Conservation (phyloP, 2,113 vertebrate genomes). For the Trematocara variabile region DNA sequence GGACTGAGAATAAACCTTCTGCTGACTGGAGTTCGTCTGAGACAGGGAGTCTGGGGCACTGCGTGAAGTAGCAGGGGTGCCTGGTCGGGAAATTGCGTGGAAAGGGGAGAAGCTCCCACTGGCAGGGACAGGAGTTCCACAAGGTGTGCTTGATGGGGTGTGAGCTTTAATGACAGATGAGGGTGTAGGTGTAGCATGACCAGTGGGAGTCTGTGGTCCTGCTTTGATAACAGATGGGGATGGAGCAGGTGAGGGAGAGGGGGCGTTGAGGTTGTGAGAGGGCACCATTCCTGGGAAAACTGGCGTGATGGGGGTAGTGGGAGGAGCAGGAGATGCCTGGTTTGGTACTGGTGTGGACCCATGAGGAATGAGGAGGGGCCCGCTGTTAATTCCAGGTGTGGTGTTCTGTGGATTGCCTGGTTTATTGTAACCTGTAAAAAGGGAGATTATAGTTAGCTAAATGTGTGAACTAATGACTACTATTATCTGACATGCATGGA, state of each 20-base stretch:
- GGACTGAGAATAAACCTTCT: slow-evolving; percentile 82
- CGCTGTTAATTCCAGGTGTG: slow-evolving; percentile 61
- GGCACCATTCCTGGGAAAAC: slow-evolving; percentile 86
- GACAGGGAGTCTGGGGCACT: slow-evolving; percentile 61
- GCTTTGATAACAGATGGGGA: slow-evolving; percentile 77
- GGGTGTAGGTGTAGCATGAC: slow-evolving; percentile 63
- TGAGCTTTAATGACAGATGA: slow-evolving; percentile 76
- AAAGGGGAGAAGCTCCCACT: slow-evolving; percentile 76
- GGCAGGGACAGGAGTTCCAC: slow-evolving; percentile 67
- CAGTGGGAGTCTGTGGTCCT: slow-evolving; percentile 65
- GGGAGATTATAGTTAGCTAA: neutral
- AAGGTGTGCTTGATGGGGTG: slow-evolving; percentile 75
- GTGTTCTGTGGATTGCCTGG: slow-evolving; percentile 81
- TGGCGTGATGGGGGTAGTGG: slow-evolving; percentile 79
- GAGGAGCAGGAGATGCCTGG: slow-evolving; percentile 78
- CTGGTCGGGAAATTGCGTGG: slow-evolving; percentile 74
- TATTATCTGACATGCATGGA: neutral
- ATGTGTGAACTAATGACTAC: neutral
- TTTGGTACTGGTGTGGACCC: slow-evolving; percentile 79
- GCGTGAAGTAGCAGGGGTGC: slow-evolving; percentile 68
- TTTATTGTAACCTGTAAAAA: slow-evolving; percentile 83
- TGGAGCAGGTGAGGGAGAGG: slow-evolving; percentile 62
- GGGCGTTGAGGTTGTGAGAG: slow-evolving; percentile 61
- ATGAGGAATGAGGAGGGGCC: slow-evolving; percentile 81
- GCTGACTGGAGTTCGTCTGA: slow-evolving; percentile 71